Evolutionary conservation across 2,888 invertebrate genomes (phyloP).

Genomic region (Nemapogon koenigi): DNA sequence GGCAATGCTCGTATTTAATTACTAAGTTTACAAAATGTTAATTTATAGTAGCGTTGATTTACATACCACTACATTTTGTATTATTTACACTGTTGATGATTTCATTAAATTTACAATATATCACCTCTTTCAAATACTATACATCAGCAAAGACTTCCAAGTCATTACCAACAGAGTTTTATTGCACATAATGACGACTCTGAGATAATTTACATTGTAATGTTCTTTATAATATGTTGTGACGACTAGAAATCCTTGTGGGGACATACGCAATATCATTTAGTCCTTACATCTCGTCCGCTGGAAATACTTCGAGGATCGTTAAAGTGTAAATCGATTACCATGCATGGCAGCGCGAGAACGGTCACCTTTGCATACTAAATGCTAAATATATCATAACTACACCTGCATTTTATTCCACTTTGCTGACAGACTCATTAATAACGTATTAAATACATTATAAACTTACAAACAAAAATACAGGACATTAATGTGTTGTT

Average conservation of each 20-base stretch:
- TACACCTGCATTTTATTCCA: slow-evolving; percentile 9
- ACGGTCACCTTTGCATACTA: slow-evolving; percentile 20
- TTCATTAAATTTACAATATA: too few species aligned
- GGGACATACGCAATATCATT: slow-evolving; percentile 28
- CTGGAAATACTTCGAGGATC: slow-evolving; percentile 34
- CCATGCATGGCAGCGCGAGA: slow-evolving; percentile 26
- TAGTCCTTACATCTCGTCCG: slow-evolving; percentile 20
- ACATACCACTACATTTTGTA: slow-evolving; percentile 6
- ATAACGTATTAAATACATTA: slow-evolving; percentile 11
- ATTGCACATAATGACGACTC: background rate
- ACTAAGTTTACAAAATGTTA: slow-evolving; percentile 28
- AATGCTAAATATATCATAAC: slow-evolving; percentile 10
- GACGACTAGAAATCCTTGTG: slow-evolving; percentile 23
- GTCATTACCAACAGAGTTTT: too few species aligned
- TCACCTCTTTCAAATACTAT: background rate
- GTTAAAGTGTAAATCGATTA: slow-evolving; percentile 39
- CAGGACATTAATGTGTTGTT: background rate
- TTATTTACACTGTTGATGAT: slow-evolving; percentile 6
- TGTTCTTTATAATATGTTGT: slow-evolving; percentile 25
- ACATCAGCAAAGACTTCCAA: background rate
- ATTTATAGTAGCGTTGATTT: slow-evolving; percentile 7
- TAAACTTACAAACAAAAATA: background rate
- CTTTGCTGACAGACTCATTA: slow-evolving; percentile 9
- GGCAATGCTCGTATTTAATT: slow-evolving; percentile 34
- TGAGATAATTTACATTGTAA: slow-evolving; percentile 10